phyloP scores from a whole-genome alignment of 2,888 invertebrate genomes.

The Mellilla xanthometata region DNA sequence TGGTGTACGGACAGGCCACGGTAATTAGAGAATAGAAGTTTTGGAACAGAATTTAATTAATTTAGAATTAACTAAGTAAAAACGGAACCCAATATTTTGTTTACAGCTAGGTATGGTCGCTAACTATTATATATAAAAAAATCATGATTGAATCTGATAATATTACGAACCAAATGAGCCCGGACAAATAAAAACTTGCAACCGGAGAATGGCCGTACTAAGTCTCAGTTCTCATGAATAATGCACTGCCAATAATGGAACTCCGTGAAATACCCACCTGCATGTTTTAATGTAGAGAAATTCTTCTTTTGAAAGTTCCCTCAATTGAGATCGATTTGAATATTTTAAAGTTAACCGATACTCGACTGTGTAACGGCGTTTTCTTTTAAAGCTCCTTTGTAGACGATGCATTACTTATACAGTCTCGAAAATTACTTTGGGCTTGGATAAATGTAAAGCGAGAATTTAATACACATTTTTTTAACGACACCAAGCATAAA shows the following conservation, averaged over 20 bases:
- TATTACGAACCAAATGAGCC: no score
- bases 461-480: no score
- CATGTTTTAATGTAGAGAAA: constrained; percentile 68
- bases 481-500: no score
- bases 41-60: no score
- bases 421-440: constrained; percentile 9
- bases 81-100: no score
- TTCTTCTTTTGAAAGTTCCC: constrained; percentile 61
- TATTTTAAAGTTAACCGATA: constrained; percentile 42
- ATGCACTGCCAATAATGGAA: constrained; percentile 72
- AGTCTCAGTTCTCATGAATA: constrained; percentile 71
- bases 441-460: no score
- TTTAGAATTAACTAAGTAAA: no score
- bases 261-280: constrained; percentile 67
- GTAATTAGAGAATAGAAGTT: no score
- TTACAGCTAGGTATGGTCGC: no score
- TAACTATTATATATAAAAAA: no score
- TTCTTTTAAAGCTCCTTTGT: constrained; percentile 19
- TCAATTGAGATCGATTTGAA: constrained; percentile 49
- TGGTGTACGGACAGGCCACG: no score
- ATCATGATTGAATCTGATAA: no score
- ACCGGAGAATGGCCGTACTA: constrained; percentile 3
- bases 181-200: not conserved
- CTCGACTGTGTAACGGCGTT: constrained; percentile 19
- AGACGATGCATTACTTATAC: constrained; percentile 14